These are phyloP conservation scores for Onchidella celtica DNA, from an alignment of 2,888 invertebrate species.

Conservation along the genomic window DNA sequence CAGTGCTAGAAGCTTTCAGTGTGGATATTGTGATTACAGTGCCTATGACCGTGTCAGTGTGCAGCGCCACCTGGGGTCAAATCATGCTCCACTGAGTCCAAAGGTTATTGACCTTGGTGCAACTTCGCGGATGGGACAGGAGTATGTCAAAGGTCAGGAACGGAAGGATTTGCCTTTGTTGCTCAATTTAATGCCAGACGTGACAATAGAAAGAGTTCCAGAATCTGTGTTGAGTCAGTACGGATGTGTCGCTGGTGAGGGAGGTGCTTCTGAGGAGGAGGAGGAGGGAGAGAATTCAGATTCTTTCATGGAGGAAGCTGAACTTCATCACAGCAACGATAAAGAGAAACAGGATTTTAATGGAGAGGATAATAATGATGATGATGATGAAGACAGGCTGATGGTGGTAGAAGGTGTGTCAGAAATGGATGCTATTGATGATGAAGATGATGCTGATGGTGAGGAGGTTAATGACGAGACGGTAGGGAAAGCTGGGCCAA, in stretches of 20 bases:
- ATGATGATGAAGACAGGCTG: constrained; percentile 16
- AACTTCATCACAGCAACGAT: no score
- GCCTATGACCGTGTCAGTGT: constrained; percentile 39
- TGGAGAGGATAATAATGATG: not conserved
- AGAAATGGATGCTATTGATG: not conserved
- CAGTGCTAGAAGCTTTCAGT: constrained; percentile 58
- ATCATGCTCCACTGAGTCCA: constrained; percentile 36
- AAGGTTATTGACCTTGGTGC: constrained; percentile 42
- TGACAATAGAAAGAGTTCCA: constrained; percentile 37
- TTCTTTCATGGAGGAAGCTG: no score
- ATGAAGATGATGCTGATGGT: constrained; percentile 3
- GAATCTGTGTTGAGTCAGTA: constrained; percentile 40
- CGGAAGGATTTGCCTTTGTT: constrained; percentile 32
- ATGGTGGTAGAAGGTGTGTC: constrained; percentile 3
- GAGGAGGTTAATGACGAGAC: not conserved
- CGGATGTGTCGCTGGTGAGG: not conserved
- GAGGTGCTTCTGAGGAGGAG: constrained; percentile 8
- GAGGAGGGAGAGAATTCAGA: not conserved
- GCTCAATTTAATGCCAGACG: constrained; percentile 43
- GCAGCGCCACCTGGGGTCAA: constrained; percentile 42
- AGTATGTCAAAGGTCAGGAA: not conserved
- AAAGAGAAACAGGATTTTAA: not conserved
- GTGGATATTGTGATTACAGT: constrained; percentile 61
- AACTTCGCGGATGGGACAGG: not conserved
- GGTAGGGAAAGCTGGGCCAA: no score